A percentile compares a stretch with the other conserved stretches of the same genome.
Conservation (phyloP, 2,888 invertebrate genomes). For the Dynastes grantii region DNA sequence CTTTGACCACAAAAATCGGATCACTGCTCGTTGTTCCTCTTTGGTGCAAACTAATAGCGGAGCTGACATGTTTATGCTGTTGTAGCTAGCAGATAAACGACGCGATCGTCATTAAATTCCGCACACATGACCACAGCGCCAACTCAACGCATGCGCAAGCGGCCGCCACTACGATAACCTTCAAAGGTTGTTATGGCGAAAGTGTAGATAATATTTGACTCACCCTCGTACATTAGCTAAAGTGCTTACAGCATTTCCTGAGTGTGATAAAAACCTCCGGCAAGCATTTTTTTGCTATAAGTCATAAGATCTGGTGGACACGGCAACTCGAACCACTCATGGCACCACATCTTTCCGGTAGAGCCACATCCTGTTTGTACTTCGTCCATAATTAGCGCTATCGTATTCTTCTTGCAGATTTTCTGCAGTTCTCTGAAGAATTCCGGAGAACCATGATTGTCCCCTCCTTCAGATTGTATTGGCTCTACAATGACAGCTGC, state of each 20-base stretch:
- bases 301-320: slow-evolving; percentile 93
- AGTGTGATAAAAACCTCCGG: slow-evolving; percentile 93
- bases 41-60: no score
- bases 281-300: slow-evolving; percentile 98
- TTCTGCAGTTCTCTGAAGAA: slow-evolving; percentile 90
- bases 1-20: no score
- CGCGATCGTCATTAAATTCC: no score
- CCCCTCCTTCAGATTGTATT: slow-evolving; percentile 98
- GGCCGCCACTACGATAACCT: no score
- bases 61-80: no score
- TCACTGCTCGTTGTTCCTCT: no score
- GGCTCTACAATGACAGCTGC: slow-evolving; percentile 96
- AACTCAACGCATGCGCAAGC: no score
- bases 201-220: no score
- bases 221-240: no score
- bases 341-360: slow-evolving; percentile 98
- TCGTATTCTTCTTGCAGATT: slow-evolving; percentile 83
- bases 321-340: slow-evolving; percentile 91
- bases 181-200: no score
- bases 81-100: no score
- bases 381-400: slow-evolving; percentile 92
- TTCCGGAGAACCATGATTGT: slow-evolving; percentile 91
- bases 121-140: no score
- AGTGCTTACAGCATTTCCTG: slow-evolving; percentile 76
- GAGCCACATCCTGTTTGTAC: slow-evolving; percentile 98